Base-by-base conservation (phyloP, 2,797 vertebrate genomes). In the Phataginus tricuspis region DNA sequence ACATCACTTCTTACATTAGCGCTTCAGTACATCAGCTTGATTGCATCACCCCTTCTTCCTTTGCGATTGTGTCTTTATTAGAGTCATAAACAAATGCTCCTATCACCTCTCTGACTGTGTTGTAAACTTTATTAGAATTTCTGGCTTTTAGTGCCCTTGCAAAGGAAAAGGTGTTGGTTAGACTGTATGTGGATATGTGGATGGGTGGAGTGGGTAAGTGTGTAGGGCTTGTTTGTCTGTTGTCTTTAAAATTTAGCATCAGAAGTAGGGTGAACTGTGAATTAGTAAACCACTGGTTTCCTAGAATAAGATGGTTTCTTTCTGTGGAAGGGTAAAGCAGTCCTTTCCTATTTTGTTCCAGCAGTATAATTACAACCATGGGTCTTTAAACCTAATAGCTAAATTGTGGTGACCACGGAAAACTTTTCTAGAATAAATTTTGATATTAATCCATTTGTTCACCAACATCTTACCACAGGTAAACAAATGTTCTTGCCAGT, bases 321-420 rank as follows among this genome's bases (percentile, higher is more conserved):
- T 82, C 71, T 59, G 39, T 53, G 85, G 72, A 95, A 87, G 31
- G 19, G 7, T 25, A 78, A 89, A 95, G 77, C 91, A 21, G n/a
- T 39, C 59, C 49, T 92, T 94, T 88, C 51, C 83, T 80, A 31
- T 95, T 97, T 97, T 94, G 79, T 96, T 86, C 68, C 57, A 96
- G 59, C n/a, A 82, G 91, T 53, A 42, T 92, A 92, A 95, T 94
- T 45, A 45, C 42, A 95, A 84, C 49, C 42, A 49, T 2, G 5
- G 68, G 61, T 85, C 86, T 96, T 93, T 95, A 64, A 95, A 91
- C 53, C 79, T 86, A 94, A 91, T 92, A 83, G 72, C 83, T 92
- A 91, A 93, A 89, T 93, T 75, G 49, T 64, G 37, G 63, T 37
- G 61, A 78, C 83, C 91, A n/a, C 61, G 86, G 87, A 91, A 84